A percentile compares a stretch with the other conserved stretches of the same genome.
phyloP scores from a whole-genome alignment of 2,888 invertebrate species.

The Phaonia tiefii region DNA sequence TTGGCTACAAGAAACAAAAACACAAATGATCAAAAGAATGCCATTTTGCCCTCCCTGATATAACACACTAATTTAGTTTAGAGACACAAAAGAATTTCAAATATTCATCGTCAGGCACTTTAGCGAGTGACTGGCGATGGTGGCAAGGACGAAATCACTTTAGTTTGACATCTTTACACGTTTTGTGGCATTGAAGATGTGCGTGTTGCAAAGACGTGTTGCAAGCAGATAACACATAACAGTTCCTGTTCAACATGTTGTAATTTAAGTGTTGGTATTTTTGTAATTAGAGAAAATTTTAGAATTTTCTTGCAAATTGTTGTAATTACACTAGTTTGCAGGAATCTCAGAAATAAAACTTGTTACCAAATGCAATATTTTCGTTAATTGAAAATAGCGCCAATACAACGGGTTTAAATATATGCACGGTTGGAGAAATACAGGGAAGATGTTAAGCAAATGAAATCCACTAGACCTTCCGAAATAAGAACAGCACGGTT shows the following conservation, averaged over 20 bases:
- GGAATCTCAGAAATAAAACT: no score
- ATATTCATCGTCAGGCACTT: not conserved
- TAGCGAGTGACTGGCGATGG: not conserved
- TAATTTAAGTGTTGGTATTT: slow-evolving; percentile 59
- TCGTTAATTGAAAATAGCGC: no score
- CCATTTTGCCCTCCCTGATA: not conserved
- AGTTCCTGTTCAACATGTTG: slow-evolving; percentile 54
- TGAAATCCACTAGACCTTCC: no score
- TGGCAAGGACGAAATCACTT: not conserved
- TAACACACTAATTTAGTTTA: not conserved
- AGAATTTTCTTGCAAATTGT: not conserved
- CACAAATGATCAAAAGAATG: slow-evolving; percentile 25
- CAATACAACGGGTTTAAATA: no score
- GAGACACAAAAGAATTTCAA: slow-evolving; percentile 28
- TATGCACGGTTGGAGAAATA: no score
- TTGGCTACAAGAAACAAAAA: not conserved
- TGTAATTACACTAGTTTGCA: no score
- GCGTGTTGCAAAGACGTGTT: not conserved
- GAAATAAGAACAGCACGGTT: no score
- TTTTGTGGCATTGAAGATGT: not conserved
- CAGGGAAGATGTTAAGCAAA: no score
- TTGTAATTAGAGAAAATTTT: slow-evolving; percentile 47
- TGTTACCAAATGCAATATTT: no score
- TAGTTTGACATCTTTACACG: slow-evolving; percentile 6
- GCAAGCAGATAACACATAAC: slow-evolving; percentile 47